These are phyloP conservation scores for Coracias cyanogaster DNA, from an alignment of 2,797 vertebrate species.

Conservation along the genomic window DNA sequence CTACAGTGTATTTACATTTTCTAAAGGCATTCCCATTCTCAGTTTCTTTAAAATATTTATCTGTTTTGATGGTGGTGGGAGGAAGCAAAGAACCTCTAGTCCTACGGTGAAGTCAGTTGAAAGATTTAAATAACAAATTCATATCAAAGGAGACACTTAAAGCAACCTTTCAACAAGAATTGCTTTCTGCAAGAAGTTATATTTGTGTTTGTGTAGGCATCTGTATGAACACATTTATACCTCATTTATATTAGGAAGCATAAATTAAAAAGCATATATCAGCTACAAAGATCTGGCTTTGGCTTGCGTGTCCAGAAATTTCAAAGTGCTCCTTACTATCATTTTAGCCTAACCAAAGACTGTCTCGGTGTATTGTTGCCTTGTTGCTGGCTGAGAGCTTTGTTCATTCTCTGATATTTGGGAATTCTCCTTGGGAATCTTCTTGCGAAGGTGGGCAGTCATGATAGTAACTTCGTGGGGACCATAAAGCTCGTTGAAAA, in stretches of 20 bases:
- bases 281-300: not conserved
- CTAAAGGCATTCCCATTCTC: not conserved
- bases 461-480: not conserved
- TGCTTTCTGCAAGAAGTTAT: not conserved
- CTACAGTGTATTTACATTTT: slow-evolving; percentile 23
- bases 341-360: not conserved
- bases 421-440: not conserved
- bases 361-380: not conserved
- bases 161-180: not conserved
- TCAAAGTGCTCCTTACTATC: not conserved
- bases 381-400: not conserved
- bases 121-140: slow-evolving; percentile 20
- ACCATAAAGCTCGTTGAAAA: not conserved
- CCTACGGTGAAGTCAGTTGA: not conserved
- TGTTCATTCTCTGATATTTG: not conserved
- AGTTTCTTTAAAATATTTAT: not conserved
- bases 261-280: not conserved
- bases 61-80: not conserved
- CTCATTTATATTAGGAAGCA: not conserved
- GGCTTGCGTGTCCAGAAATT: not conserved
- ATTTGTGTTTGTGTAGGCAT: not conserved
- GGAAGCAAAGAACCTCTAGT: slow-evolving; percentile 4
- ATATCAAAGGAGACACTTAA: not conserved
- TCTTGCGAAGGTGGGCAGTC: not conserved
- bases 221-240: not conserved